phyloP scores from a whole-genome alignment of 2,797 vertebrate genomes.

The Rhynchotus rufescens region DNA sequence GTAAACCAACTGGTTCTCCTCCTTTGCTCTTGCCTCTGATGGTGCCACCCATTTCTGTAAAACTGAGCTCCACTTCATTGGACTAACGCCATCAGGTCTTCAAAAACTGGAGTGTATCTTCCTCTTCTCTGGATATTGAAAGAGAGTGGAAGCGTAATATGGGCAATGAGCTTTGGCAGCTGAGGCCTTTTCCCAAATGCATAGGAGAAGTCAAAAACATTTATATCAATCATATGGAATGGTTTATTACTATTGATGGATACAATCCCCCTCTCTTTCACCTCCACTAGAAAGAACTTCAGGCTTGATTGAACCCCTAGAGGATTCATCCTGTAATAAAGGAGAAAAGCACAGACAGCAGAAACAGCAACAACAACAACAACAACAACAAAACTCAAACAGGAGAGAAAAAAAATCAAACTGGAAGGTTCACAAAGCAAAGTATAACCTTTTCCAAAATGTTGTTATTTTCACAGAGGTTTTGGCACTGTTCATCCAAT shows the following conservation, averaged over 20 bases:
- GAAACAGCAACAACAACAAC: neutral
- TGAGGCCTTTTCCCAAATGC: neutral
- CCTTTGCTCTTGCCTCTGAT: neutral
- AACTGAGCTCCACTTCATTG: neutral
- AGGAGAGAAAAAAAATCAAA: neutral
- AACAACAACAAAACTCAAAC: neutral
- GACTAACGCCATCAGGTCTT: neutral
- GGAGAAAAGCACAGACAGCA: neutral
- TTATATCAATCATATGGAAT: slow-evolving; percentile 3
- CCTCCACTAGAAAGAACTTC: slow-evolving; percentile 7
- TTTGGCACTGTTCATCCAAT: neutral
- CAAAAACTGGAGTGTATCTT: neutral
- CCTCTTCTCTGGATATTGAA: neutral
- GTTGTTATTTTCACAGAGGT: neutral
- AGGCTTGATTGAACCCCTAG: neutral
- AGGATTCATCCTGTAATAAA: slow-evolving; percentile 14
- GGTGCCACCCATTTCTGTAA: neutral
- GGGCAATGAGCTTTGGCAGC: neutral
- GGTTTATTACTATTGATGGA: neutral
- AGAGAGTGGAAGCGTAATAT: neutral
- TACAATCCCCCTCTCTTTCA: neutral
- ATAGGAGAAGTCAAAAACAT: neutral
- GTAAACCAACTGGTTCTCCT: neutral
- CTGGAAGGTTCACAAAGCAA: neutral
- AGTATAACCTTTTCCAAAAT: slow-evolving; percentile 27